Base-by-base conservation (phyloP, 2,113 vertebrate genomes). In the Colossoma macropomum region DNA sequence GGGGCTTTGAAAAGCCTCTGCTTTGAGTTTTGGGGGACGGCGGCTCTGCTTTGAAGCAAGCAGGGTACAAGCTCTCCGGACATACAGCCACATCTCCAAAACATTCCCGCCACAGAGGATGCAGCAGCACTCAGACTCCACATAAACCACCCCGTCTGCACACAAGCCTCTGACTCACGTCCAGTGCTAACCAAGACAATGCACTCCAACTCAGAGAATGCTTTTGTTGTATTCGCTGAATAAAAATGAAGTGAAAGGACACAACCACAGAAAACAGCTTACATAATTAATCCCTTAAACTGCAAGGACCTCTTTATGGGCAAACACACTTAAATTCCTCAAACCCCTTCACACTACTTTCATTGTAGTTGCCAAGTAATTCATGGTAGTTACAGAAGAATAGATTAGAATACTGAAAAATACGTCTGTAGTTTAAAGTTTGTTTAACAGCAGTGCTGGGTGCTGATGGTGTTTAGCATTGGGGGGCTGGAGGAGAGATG, bases 151-250 rank as follows among this genome's bases (percentile, higher is more conserved):
- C 76, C 69, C 59, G 81, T 41, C 28, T 72, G 54, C 76, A 88
- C 79, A 75, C 30, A 85, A 65, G 30, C 80, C 82, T 90, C 75
- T 65, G 86, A 83, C 84, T 84, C 88, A 85, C 41, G 50, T 4
- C 75, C 81, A 72, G 79, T 68, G 82, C 75, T 45, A 73, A 66
- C 21, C 27, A 78, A 79, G 84, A 70, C 34, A 38, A 30, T 45
- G 72, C 75, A 72, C 74, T 80, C 45, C 10, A 32, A 54, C 59
- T 66, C 13, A 34, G 34, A 21, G 34, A 50, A 32, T 48, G 48
- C 41, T 52, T 81, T 52, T 59, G 77, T 60, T 66, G 23, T 52
- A 30, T 50, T 52, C 21, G 59, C 32, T n/a, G 56, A 68, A 28
- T 80, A 66, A 59, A 84, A 82, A 75, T 74, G 17, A 66, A 12